Evolutionary conservation across 2,797 vertebrate genomes (phyloP).

Genomic region (Oryzias sinensis): DNA sequence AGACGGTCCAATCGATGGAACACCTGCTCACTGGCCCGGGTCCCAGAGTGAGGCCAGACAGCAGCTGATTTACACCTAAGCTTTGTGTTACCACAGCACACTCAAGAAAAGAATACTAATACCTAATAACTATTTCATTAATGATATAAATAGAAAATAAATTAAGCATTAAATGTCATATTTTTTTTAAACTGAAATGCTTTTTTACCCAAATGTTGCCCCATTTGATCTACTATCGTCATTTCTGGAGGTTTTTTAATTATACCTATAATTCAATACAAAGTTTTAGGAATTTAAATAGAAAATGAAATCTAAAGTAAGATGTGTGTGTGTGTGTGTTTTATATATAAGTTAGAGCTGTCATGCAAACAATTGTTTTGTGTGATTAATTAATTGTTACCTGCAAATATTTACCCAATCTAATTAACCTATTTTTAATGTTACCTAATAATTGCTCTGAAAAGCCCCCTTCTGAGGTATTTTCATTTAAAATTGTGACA

Average conservation of each 20-base stretch:
- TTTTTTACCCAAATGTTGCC: too few relatives aligned
- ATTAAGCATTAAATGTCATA: neutral
- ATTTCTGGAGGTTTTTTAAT: too few relatives aligned
- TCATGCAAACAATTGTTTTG: neutral
- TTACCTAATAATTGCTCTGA: too few relatives aligned
- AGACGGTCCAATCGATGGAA: conserved; percentile 46
- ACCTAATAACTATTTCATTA: neutral
- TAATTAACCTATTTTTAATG: too few relatives aligned
- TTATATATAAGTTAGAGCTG: neutral
- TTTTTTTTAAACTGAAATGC: too few relatives aligned
- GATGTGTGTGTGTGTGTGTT: neutral
- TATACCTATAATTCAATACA: too few relatives aligned
- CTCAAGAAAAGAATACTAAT: neutral
- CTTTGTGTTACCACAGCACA: conserved; percentile 16
- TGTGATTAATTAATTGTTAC: neutral
- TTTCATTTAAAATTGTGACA: too few relatives aligned
- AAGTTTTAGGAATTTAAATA: too few relatives aligned
- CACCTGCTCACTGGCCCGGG: conserved; percentile 41
- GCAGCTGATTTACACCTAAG: conserved; percentile 28
- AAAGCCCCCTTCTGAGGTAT: too few relatives aligned
- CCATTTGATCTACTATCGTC: too few relatives aligned
- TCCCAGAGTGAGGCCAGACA: conserved; percentile 18
- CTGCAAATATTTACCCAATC: neutral
- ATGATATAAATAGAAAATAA: neutral
- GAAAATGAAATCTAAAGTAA: too few relatives aligned